These are phyloP conservation scores for Pollenia griseotomentosa DNA, from an alignment of 2,888 invertebrate species.

Conservation along the genomic window DNA sequence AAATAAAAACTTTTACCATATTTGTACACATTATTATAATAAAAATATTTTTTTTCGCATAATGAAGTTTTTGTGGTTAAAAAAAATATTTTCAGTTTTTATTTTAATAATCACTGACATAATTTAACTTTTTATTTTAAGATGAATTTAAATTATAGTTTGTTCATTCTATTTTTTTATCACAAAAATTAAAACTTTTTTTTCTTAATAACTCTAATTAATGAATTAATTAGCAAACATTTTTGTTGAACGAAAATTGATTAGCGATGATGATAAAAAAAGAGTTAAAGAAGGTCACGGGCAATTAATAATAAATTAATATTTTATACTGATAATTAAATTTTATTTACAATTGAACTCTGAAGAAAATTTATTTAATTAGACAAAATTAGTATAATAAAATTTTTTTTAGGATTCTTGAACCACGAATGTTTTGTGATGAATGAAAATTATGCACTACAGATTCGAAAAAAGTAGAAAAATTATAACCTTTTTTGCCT, in stretches of 20 bases:
- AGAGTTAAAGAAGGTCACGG: not conserved
- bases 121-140: not conserved
- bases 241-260: not conserved
- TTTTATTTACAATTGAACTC: too few relatives aligned
- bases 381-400: too few relatives aligned
- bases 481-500: too few relatives aligned
- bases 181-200: not conserved
- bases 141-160: not conserved
- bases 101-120: not conserved
- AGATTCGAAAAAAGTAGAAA: too few relatives aligned
- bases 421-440: too few relatives aligned
- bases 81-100: not conserved
- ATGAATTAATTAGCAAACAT: not conserved
- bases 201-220: conserved; percentile 3
- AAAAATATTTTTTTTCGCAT: not conserved
- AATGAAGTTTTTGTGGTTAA: conserved; percentile 1
- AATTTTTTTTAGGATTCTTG: too few relatives aligned
- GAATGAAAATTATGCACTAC: too few relatives aligned
- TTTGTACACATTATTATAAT: conserved; percentile 22
- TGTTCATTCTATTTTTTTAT: not conserved
- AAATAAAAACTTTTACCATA: not conserved
- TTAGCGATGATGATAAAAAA: not conserved
- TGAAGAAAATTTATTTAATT: too few relatives aligned
- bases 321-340: too few relatives aligned
- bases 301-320: not conserved